Conservation (phyloP, 2,113 vertebrate genomes). For the Ciconia maguari region DNA sequence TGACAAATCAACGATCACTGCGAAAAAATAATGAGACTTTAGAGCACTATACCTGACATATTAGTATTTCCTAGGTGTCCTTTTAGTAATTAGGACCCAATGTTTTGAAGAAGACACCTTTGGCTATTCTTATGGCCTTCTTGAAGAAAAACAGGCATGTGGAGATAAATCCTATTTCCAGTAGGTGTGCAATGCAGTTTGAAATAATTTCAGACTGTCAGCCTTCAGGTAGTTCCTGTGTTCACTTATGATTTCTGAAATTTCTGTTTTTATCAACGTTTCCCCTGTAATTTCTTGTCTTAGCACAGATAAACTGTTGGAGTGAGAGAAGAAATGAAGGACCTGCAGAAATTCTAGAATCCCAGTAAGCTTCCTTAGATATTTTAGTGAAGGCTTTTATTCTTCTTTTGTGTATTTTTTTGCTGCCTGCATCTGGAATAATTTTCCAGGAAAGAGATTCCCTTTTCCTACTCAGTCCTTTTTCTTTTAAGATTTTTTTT, state of each 20-base stretch:
- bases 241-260: not conserved
- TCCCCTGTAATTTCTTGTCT: not conserved
- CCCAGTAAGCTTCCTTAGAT: not conserved
- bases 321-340: not conserved
- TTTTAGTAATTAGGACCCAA: not conserved
- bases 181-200: not conserved
- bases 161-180: not conserved
- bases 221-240: not conserved
- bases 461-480: not conserved
- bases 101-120: not conserved
- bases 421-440: not conserved
- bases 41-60: not conserved
- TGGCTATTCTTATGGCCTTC: not conserved
- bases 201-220: not conserved
- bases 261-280: not conserved
- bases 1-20: not conserved
- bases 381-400: not conserved
- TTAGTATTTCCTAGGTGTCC: not conserved
- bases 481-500: not conserved
- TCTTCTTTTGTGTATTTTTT: not conserved
- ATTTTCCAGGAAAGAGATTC: slow-evolving; percentile 41
- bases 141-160: not conserved
- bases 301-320: not conserved
- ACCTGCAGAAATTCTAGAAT: not conserved
- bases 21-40: not conserved